phyloP scores from a whole-genome alignment of 2,888 invertebrate genomes.

The Lycocerus yunnanus region DNA sequence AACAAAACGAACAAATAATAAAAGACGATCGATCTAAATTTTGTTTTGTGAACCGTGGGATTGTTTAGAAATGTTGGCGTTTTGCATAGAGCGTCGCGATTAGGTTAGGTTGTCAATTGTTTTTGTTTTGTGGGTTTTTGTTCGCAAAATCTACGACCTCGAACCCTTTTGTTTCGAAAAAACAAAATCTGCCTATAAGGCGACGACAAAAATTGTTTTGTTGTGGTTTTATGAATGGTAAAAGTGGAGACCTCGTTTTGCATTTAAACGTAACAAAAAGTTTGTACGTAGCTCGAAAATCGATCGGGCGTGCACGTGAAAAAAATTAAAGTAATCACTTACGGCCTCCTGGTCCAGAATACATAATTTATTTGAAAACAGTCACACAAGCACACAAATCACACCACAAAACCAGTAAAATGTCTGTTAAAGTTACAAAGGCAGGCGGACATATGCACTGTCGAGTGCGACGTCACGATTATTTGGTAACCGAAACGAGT shows the following conservation, averaged over 20 bases:
- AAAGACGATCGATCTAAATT: background rate
- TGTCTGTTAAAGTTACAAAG: conserved; percentile 50
- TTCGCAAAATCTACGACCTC: background rate
- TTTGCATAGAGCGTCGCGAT: background rate
- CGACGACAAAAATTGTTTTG: no score
- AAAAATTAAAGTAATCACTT: conserved; percentile 40
- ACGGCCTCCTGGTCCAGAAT: conserved; percentile 55
- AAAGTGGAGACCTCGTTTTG: conserved; percentile 1
- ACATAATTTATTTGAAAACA: conserved; percentile 49
- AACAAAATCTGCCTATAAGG: background rate
- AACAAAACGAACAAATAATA: background rate
- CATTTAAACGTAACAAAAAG: background rate
- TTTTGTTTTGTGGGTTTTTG: background rate
- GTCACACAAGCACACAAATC: conserved; percentile 52
- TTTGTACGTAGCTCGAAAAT: conserved; percentile 3
- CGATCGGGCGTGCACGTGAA: background rate
- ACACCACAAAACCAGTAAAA: conserved; percentile 51
- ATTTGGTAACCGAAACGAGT: background rate
- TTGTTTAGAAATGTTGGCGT: background rate
- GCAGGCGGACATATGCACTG: conserved; percentile 57
- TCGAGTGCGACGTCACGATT: conserved; percentile 49
- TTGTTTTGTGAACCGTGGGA: background rate
- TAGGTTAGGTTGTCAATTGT: conserved; percentile 1
- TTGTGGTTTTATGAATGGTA: background rate
- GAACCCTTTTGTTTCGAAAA: background rate